Evolutionary conservation across 2,888 invertebrate genomes (phyloP).

Genomic region (Anorthoa munda): DNA sequence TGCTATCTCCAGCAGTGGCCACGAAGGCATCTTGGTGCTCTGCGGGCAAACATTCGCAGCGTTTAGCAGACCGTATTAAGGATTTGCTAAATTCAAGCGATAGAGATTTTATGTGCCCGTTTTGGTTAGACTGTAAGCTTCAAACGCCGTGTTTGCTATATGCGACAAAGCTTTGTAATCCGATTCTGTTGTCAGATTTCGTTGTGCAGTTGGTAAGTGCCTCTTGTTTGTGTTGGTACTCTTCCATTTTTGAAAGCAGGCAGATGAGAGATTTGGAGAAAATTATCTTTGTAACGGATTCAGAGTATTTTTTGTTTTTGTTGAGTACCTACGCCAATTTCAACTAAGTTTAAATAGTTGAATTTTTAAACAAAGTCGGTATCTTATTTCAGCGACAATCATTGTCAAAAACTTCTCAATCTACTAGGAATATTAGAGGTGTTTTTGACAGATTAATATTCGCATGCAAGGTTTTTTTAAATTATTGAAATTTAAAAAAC

Average conservation of each 20-base stretch:
- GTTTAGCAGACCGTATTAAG: conserved; percentile 15
- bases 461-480: no score
- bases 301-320: neutral
- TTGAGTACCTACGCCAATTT: neutral
- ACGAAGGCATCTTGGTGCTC: neutral
- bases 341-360: no score
- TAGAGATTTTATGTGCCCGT: conserved; percentile 4
- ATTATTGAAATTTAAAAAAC: no score
- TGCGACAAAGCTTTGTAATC: conserved; percentile 14
- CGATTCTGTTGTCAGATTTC: neutral
- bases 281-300: neutral
- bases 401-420: no score
- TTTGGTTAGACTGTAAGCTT: neutral
- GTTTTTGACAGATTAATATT: no score
- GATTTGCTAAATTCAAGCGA: conserved; percentile 18
- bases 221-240: conserved; percentile 4
- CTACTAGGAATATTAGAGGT: no score
- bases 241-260: neutral
- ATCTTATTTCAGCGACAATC: no score
- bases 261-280: neutral
- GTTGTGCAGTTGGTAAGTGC: conserved; percentile 2
- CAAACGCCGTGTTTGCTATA: neutral
- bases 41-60: neutral
- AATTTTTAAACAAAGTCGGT: no score
- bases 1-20: neutral